Conservation (phyloP, 1,140 invertebrate species). For the Diorhabda elongata region DNA sequence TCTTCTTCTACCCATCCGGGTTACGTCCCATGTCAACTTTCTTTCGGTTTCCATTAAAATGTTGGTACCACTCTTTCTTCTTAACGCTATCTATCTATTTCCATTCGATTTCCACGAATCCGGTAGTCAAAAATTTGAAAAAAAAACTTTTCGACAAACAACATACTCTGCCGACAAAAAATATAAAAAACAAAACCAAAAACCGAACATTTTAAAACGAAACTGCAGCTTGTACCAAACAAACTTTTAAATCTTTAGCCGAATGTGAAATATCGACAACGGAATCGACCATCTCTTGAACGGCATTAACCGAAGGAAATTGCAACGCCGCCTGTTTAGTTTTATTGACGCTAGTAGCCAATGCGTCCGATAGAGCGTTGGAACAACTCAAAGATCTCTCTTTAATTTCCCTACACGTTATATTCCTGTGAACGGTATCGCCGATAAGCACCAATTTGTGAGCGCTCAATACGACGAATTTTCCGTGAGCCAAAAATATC, state of each 20-base stretch:
- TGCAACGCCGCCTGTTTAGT: slow-evolving; percentile 87
- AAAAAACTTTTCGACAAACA: no score
- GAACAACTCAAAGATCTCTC: slow-evolving; percentile 72
- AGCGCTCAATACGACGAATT: slow-evolving; percentile 88
- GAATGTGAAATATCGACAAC: slow-evolving; percentile 77
- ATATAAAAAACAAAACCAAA: not conserved
- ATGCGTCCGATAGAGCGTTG: slow-evolving; percentile 76
- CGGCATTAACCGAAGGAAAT: slow-evolving; percentile 83
- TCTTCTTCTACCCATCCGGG: no score
- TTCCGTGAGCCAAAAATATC: slow-evolving; percentile 87
- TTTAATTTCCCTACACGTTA: slow-evolving; percentile 67
- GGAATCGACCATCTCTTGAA: slow-evolving; percentile 91
- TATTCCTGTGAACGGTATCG: slow-evolving; percentile 82
- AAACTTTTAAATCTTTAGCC: slow-evolving; percentile 69
- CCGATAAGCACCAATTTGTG: slow-evolving; percentile 91
- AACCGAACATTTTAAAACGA: slow-evolving; percentile 30
- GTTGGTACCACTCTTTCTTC: no score
- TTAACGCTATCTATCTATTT: no score
- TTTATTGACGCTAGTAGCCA: slow-evolving; percentile 79
- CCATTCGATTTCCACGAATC: no score
- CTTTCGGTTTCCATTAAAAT: no score
- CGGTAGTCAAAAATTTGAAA: no score
- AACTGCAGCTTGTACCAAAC: slow-evolving; percentile 56
- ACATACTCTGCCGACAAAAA: no score
- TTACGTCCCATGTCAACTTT: no score